Conservation (phyloP, 2,113 vertebrate species). For the Scolopax mira region DNA sequence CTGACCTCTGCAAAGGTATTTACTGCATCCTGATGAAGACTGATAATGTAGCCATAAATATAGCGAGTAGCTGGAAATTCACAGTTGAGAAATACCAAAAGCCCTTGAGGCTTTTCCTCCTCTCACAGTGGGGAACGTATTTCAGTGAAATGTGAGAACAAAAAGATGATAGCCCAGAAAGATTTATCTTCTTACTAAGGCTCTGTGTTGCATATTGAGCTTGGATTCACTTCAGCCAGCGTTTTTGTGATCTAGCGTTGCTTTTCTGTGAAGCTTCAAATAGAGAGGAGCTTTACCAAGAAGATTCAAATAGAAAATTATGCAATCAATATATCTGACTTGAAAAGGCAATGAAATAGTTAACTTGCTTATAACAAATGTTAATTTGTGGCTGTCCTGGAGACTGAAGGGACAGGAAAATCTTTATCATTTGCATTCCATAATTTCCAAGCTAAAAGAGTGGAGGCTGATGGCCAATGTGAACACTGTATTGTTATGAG, state of each 20-base stretch:
- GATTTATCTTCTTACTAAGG: constrained; percentile 37
- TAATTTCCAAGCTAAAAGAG: not conserved
- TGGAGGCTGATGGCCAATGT: not conserved
- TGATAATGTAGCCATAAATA: constrained; percentile 64
- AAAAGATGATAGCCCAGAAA: constrained; percentile 37
- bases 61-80: constrained; percentile 46
- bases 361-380: not conserved
- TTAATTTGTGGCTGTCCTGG: not conserved
- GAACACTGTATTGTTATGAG: not conserved
- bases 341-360: not conserved
- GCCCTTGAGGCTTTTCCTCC: constrained; percentile 48
- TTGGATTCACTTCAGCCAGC: constrained; percentile 21
- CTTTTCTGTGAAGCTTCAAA: constrained; percentile 39
- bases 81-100: constrained; percentile 44
- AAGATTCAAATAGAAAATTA: constrained; percentile 57
- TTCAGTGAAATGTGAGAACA: constrained; percentile 57
- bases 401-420: not conserved
- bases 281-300: constrained; percentile 7
- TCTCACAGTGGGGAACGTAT: not conserved
- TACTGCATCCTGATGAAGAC: constrained; percentile 62
- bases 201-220: not conserved
- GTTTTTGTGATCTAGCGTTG: constrained; percentile 26
- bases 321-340: not conserved
- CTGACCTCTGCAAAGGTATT: constrained; percentile 63
- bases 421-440: not conserved